Evolutionary conservation across 2,113 vertebrate genomes (phyloP).

Genomic region (Otus sunia): DNA sequence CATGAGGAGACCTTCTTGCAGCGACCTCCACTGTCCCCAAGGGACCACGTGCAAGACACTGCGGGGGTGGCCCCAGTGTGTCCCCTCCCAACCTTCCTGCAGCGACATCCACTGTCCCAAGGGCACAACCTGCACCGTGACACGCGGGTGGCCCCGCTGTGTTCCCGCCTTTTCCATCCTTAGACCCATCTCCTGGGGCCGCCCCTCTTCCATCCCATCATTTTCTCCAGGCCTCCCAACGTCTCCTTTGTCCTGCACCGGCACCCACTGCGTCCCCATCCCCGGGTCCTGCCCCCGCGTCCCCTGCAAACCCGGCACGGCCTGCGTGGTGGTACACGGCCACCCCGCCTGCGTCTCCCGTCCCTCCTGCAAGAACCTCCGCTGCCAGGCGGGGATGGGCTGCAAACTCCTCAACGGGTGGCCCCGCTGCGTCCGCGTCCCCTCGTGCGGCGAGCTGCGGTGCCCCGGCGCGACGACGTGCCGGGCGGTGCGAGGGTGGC

Average conservation of each 20-base stretch:
- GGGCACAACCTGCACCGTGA: background rate
- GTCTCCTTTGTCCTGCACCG: background rate
- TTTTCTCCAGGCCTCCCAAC: background rate
- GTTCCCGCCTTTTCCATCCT: background rate
- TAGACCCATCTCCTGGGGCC: accelerated
- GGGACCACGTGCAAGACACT: no score
- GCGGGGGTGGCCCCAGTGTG: no score
- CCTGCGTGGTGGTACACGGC: background rate
- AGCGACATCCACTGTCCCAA: background rate
- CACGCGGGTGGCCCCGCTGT: background rate
- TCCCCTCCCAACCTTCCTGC: no score
- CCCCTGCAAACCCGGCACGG: background rate
- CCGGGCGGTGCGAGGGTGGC: background rate
- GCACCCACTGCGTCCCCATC: background rate
- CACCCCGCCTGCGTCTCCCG: background rate
- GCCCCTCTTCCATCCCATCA: accelerated
- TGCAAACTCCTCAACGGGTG: background rate
- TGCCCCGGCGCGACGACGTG: accelerated
- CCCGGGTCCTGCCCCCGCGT: background rate
- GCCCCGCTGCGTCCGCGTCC: background rate
- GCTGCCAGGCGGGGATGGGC: background rate
- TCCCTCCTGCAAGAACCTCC: background rate
- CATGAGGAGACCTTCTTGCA: no score
- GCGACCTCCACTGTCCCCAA: no score
- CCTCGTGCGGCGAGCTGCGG: accelerated